phyloP scores from a whole-genome alignment of 1,140 invertebrate species.

The Riptortus pedestris region DNA sequence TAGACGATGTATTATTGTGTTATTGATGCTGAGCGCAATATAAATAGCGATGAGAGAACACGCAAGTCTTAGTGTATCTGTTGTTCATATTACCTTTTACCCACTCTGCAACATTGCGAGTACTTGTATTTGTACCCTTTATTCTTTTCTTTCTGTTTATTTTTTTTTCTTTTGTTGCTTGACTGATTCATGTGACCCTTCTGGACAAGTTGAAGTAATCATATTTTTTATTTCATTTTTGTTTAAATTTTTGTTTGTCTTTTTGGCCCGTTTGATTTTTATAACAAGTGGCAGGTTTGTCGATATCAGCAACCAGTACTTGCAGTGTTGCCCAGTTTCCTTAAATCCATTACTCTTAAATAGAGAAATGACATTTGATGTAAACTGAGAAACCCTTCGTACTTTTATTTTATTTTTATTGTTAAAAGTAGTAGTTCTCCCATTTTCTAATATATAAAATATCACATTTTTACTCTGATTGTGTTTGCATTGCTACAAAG shows the following conservation, averaged over 20 bases:
- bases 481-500: no score
- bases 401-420: no score
- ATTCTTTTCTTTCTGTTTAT: neutral
- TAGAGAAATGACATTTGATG: no score
- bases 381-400: no score
- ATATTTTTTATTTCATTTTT: conserved; percentile 23
- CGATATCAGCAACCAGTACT: conserved; percentile 25
- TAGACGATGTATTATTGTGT: conserved; percentile 33
- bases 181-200: neutral
- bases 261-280: neutral
- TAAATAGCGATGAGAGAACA: conserved; percentile 31
- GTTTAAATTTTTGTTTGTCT: conserved; percentile 12
- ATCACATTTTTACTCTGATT: no score
- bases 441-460: no score
- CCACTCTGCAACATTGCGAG: conserved; percentile 32
- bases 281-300: conserved; percentile 24
- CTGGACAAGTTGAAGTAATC: conserved; percentile 33
- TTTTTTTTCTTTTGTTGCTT: conserved; percentile 1
- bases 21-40: conserved; percentile 28
- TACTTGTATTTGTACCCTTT: conserved; percentile 19
- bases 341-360: conserved; percentile 16
- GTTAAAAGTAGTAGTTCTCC: no score
- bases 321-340: conserved; percentile 33
- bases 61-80: conserved; percentile 12
- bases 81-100: conserved; percentile 12